Conservation (phyloP, 2,797 vertebrate species). For the Sebastes dallii region DNA sequence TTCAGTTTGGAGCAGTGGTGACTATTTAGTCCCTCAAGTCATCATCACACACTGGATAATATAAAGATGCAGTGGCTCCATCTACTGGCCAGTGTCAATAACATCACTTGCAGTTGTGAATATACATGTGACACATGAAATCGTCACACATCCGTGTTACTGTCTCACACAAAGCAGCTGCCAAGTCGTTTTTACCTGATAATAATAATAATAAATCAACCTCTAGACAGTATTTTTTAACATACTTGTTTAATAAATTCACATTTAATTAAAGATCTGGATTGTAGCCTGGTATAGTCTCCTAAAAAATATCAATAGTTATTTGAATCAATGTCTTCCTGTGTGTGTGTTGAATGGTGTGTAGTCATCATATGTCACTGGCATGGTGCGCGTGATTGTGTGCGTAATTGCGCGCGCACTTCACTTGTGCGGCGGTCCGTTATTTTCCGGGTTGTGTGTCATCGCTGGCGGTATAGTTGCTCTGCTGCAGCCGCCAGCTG, state of each 20-base stretch:
- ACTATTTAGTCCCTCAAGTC: neutral
- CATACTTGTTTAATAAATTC: neutral
- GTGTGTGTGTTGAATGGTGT: neutral
- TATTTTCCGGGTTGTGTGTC: conserved; percentile 80
- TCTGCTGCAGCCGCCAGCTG: conserved; percentile 76
- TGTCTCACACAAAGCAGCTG: neutral
- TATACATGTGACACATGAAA: conserved; percentile 23
- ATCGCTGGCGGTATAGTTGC: conserved; percentile 68
- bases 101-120: neutral
- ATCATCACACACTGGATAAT: neutral
- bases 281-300: neutral
- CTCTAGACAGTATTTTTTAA: neutral
- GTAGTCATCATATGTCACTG: neutral
- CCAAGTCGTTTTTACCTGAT: neutral
- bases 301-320: neutral
- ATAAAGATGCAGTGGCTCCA: conserved; percentile 15
- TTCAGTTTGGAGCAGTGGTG: neutral
- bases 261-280: neutral
- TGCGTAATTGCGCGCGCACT: too few relatives aligned
- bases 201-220: neutral
- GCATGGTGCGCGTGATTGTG: too few relatives aligned
- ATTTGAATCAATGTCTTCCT: conserved; percentile 3
- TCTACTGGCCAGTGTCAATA: conserved; percentile 18
- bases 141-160: conserved; percentile 29
- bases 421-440: conserved; percentile 38